Evolutionary conservation across 2,888 invertebrate species (phyloP).

Genomic region (Calliphora vomitoria): DNA sequence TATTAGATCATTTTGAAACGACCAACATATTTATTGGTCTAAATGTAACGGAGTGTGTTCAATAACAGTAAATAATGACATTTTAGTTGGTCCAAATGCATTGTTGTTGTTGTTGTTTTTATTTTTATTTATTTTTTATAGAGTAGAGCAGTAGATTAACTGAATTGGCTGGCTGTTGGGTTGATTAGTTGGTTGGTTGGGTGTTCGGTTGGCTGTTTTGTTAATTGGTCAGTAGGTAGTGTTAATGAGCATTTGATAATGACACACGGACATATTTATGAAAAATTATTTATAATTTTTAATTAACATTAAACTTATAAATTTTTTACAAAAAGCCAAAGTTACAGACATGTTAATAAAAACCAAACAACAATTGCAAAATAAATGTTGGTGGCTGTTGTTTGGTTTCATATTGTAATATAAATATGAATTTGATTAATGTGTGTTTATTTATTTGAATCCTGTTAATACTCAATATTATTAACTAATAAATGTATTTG

Average conservation of each 20-base stretch:
- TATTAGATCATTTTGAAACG: constrained; percentile 28
- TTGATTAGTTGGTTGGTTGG: constrained; percentile 25
- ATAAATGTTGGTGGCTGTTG: not conserved
- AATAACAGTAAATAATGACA: constrained; percentile 32
- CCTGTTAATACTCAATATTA: constrained; percentile 49
- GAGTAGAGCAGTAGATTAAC: not conserved
- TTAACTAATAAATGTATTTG: constrained; percentile 45
- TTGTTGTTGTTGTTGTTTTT: constrained; percentile 2
- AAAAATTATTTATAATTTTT: constrained; percentile 67
- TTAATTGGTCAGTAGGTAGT: constrained; percentile 71
- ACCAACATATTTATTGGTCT: constrained; percentile 37
- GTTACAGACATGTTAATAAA: constrained; percentile 11
- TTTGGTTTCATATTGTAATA: too few species aligned
- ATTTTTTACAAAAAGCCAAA: not conserved
- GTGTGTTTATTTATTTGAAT: constrained; percentile 44
- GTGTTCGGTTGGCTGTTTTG: constrained; percentile 19
- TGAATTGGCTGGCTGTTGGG: not conserved
- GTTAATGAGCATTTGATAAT: constrained; percentile 65
- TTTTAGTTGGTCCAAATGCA: constrained; percentile 1
- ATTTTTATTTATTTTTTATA: too few species aligned
- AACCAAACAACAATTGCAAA: not conserved
- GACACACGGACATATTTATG: constrained; percentile 56
- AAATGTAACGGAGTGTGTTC: constrained; percentile 7
- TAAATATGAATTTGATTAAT: constrained; percentile 53
- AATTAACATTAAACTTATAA: constrained; percentile 30